These are phyloP conservation scores for Equus quagga DNA, from an alignment of 2,113 vertebrate species.

Conservation along the genomic window DNA sequence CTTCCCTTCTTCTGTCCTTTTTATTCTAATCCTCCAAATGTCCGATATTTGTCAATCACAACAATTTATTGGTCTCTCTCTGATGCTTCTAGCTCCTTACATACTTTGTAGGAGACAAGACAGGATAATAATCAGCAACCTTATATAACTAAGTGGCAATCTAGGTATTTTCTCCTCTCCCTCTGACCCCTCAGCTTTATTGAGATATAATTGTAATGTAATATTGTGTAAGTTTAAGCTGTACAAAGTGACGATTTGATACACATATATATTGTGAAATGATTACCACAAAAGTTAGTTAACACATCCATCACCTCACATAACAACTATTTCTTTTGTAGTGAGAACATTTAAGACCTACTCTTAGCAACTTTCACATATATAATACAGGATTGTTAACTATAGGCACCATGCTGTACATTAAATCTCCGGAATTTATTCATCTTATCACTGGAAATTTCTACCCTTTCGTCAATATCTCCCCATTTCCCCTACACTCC, in stretches of 20 bases:
- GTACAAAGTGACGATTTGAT: background rate
- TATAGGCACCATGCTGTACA: background rate
- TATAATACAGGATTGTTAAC: background rate
- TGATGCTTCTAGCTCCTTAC: background rate
- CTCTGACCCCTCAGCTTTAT: background rate
- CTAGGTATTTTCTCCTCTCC: background rate
- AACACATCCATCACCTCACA: background rate
- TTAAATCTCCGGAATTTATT: background rate
- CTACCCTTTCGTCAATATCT: background rate
- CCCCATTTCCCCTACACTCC: background rate
- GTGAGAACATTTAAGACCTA: background rate
- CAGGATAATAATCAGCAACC: background rate
- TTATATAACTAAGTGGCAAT: background rate
- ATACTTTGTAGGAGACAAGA: background rate
- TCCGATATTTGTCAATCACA: background rate
- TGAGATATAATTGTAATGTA: background rate
- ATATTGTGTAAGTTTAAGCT: background rate
- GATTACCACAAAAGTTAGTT: background rate
- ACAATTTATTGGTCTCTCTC: background rate
- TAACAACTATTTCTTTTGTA: background rate
- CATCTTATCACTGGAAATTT: background rate
- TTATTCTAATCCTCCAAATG: background rate
- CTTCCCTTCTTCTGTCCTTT: background rate
- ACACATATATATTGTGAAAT: background rate
- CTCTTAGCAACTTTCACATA: background rate